Percentiles rank a stretch among this genome's conserved stretches.
Conservation (phyloP, 2,797 vertebrate species). For the Aplochiton taeniatus region DNA sequence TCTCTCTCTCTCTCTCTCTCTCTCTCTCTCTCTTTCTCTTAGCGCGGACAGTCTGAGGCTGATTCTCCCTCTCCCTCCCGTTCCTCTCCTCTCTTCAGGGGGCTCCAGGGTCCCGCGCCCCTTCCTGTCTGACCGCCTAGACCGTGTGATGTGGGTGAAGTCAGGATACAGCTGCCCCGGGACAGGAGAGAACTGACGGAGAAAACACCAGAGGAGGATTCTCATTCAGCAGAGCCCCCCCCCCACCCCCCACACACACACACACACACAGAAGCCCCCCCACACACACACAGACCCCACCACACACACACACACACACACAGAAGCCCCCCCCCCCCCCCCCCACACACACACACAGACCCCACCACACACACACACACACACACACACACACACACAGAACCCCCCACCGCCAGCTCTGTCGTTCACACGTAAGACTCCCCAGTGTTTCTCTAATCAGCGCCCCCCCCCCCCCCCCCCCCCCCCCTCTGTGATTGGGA, state of each 20-base stretch:
- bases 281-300: conserved; percentile 32
- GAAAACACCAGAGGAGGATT: conserved; percentile 5
- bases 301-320: conserved; percentile 13
- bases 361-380: too few species aligned
- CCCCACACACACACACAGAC: conserved; percentile 15
- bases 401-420: conserved; percentile 32
- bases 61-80: conserved; percentile 15
- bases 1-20: conserved; percentile 16
- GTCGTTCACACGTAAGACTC: conserved; percentile 60
- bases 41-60: not conserved
- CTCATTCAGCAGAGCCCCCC: conserved; percentile 27
- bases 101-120: not conserved
- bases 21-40: not conserved
- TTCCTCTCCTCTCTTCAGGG: conserved; percentile 18
- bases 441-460: conserved; percentile 39
- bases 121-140: conserved; percentile 22
- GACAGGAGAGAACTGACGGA: conserved; percentile 15
- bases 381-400: conserved; percentile 9
- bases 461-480: too few species aligned
- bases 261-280: conserved; percentile 13
- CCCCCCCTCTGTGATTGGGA: conserved; percentile 52
- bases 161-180: conserved; percentile 29
- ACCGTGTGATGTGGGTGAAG: conserved; percentile 48
- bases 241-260: conserved; percentile 10
- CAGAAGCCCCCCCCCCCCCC: conserved; percentile 16